phyloP scores from a whole-genome alignment of 2,888 invertebrate genomes.

The Noctua fimbriata region DNA sequence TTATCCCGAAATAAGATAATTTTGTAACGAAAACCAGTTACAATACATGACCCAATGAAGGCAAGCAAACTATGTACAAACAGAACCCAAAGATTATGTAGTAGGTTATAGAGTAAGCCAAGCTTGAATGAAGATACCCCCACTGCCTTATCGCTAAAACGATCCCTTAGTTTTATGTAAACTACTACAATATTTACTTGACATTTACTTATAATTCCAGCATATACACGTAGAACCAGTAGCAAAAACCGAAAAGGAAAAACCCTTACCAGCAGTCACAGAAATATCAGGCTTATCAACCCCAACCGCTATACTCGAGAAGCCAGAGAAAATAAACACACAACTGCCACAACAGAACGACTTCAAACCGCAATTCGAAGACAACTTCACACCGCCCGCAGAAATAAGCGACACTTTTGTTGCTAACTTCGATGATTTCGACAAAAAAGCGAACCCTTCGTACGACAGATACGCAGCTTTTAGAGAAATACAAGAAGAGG shows the following conservation, averaged over 20 bases:
- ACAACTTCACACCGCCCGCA: constrained; percentile 89
- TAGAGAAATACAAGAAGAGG: constrained; percentile 95
- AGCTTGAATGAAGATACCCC: background rate
- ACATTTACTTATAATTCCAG: constrained; percentile 67
- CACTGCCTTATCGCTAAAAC: background rate
- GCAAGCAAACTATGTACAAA: background rate
- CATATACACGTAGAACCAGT: constrained; percentile 84
- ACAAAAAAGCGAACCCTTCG: constrained; percentile 88
- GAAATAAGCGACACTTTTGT: constrained; percentile 90
- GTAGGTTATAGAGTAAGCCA: background rate
- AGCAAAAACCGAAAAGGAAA: constrained; percentile 76
- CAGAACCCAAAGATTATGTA: too few species aligned
- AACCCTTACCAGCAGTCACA: constrained; percentile 60
- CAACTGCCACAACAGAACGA: constrained; percentile 60
- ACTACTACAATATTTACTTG: background rate
- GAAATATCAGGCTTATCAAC: constrained; percentile 60
- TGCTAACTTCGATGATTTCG: constrained; percentile 92
- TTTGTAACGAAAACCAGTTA: background rate
- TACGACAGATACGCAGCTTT: constrained; percentile 97
- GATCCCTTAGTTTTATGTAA: background rate
- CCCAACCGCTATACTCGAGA: constrained; percentile 49
- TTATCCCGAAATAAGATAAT: background rate
- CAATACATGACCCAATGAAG: background rate
- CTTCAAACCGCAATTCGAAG: constrained; percentile 91
- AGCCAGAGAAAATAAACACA: constrained; percentile 51